phyloP scores from a whole-genome alignment of 1,140 invertebrate genomes.

The Sitodiplosis mosellana region DNA sequence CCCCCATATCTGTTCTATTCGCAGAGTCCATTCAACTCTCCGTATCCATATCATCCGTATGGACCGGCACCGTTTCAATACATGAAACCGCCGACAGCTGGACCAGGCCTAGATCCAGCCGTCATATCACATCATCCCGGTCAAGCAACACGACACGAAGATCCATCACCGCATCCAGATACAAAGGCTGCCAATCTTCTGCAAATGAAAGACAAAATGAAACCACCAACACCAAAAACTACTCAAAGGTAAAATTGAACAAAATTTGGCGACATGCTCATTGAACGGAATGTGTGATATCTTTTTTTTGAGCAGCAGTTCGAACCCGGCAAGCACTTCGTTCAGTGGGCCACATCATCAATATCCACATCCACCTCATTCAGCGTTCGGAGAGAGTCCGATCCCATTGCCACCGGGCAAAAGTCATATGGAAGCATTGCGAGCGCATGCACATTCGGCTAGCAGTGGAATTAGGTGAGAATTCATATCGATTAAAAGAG shows the following conservation, averaged over 20 bases:
- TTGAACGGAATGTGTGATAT: no score
- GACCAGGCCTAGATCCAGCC: slow-evolving; percentile 16
- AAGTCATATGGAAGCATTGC: slow-evolving; percentile 34
- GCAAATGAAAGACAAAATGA: slow-evolving; percentile 12
- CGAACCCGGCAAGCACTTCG: slow-evolving; percentile 12
- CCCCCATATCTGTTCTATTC: slow-evolving; percentile 25
- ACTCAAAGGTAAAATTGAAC: slow-evolving; percentile 10
- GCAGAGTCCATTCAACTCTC: slow-evolving; percentile 23
- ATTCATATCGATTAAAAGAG: not conserved
- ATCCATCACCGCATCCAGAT: slow-evolving; percentile 9
- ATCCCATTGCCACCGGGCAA: slow-evolving; percentile 18
- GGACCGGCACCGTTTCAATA: slow-evolving; percentile 19
- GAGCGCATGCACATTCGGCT: slow-evolving; percentile 32
- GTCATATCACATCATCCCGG: slow-evolving; percentile 18
- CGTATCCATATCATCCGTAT: slow-evolving; percentile 22
- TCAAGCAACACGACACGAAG: slow-evolving; percentile 11
- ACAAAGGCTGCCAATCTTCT: slow-evolving; percentile 1
- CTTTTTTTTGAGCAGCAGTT: no score
- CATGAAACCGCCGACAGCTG: slow-evolving; percentile 21
- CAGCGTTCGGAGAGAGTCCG: slow-evolving; percentile 19
- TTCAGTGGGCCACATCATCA: slow-evolving; percentile 18
- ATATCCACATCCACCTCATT: slow-evolving; percentile 19
- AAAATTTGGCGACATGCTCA: no score
- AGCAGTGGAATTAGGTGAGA: slow-evolving; percentile 12
- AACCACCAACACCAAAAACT: slow-evolving; percentile 25